These are phyloP conservation scores for Idaea biselata DNA, from an alignment of 2,888 invertebrate genomes.

Conservation along the genomic window DNA sequence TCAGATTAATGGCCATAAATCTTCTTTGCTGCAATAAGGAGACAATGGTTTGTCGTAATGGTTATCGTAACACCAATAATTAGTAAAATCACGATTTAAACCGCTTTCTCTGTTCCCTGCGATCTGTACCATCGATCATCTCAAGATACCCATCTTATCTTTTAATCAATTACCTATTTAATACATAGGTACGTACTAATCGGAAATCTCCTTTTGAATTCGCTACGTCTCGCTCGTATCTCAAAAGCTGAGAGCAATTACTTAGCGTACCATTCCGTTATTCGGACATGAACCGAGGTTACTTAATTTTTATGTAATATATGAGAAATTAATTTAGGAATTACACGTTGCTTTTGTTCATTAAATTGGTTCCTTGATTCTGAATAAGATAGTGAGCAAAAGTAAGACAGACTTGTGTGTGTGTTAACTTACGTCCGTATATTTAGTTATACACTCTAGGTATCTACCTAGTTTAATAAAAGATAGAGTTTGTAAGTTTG, in stretches of 20 bases:
- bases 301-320: slow-evolving; percentile 6
- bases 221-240: slow-evolving; percentile 30
- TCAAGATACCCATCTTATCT: slow-evolving; percentile 63
- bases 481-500: too few relatives aligned
- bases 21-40: slow-evolving; percentile 61
- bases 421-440: too few relatives aligned
- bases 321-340: not conserved
- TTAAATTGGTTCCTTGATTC: not conserved
- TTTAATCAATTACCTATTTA: slow-evolving; percentile 46
- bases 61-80: slow-evolving; percentile 68
- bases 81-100: slow-evolving; percentile 73
- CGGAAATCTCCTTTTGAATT: slow-evolving; percentile 46
- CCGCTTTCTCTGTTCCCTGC: slow-evolving; percentile 68
- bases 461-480: too few relatives aligned
- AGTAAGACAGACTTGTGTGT: not conserved
- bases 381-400: not conserved
- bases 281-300: not conserved
- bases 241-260: slow-evolving; percentile 18
- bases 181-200: slow-evolving; percentile 34
- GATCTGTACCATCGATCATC: slow-evolving; percentile 67
- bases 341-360: not conserved
- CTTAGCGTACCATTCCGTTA: slow-evolving; percentile 19
- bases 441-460: too few relatives aligned
- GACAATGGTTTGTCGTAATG: slow-evolving; percentile 67
- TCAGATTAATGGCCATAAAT: slow-evolving; percentile 65